phyloP scores from a whole-genome alignment of 2,113 vertebrate genomes.

The Corythornis cristatus region DNA sequence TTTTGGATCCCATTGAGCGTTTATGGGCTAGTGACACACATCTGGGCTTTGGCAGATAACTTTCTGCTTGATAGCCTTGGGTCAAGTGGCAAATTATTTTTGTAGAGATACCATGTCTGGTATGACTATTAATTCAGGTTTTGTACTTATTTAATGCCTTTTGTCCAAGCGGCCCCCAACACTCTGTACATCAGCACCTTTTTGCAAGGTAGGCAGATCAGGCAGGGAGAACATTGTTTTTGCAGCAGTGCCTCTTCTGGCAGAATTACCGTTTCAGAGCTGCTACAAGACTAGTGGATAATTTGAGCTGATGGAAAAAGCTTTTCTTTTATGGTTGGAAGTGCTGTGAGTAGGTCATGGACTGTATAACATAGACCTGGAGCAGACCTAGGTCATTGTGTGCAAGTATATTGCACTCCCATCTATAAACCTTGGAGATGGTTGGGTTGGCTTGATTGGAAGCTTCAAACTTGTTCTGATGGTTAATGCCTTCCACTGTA shows the following conservation, averaged over 20 bases:
- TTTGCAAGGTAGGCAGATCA: neutral
- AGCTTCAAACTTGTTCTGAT: neutral
- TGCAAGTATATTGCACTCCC: neutral
- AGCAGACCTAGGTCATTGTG: neutral
- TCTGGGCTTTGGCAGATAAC: neutral
- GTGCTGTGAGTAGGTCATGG: neutral
- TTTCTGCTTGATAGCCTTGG: neutral
- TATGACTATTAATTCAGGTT: neutral
- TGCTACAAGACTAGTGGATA: neutral
- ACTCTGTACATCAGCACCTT: neutral
- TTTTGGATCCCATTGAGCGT: neutral
- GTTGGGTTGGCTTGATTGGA: neutral
- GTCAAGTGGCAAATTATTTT: constrained; percentile 38
- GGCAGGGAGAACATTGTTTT: neutral
- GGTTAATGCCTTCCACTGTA: neutral
- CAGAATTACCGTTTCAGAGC: neutral
- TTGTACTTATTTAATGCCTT: neutral
- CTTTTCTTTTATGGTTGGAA: neutral
- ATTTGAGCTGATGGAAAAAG: neutral
- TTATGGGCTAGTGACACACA: neutral
- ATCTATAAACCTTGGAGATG: neutral
- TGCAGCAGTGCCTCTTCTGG: neutral
- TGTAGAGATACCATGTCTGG: neutral
- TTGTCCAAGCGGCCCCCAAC: neutral
- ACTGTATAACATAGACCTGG: neutral